Conservation (phyloP, 2,888 invertebrate genomes). For the Crepidodera aurea region DNA sequence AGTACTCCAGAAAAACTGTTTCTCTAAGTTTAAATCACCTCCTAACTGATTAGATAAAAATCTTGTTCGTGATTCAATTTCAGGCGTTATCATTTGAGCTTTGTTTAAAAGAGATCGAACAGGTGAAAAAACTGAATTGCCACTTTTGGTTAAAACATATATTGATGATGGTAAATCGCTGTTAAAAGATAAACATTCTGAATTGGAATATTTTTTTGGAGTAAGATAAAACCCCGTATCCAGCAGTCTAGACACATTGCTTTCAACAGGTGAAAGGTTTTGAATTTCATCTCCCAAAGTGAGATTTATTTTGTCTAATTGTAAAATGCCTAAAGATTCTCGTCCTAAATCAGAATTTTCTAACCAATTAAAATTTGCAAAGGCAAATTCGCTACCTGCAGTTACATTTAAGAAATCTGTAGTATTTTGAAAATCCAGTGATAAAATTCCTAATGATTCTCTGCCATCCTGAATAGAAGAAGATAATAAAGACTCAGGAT, state of each 20-base stretch:
- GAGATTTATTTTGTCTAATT: slow-evolving; percentile 31
- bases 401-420: slow-evolving; percentile 27
- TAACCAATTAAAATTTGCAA: not conserved
- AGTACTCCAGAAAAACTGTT: slow-evolving; percentile 28
- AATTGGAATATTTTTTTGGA: slow-evolving; percentile 32
- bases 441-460: slow-evolving; percentile 35
- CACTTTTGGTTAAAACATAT: slow-evolving; percentile 33
- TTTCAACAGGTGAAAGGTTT: slow-evolving; percentile 30
- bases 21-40: not conserved
- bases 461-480: slow-evolving; percentile 19
- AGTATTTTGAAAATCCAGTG: slow-evolving; percentile 30
- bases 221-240: slow-evolving; percentile 38
- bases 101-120: slow-evolving; percentile 21
- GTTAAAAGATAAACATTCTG: slow-evolving; percentile 36
- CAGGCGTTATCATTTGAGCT: slow-evolving; percentile 19
- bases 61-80: slow-evolving; percentile 1
- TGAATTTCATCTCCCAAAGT: slow-evolving; percentile 28
- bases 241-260: slow-evolving; percentile 8
- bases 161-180: slow-evolving; percentile 43
- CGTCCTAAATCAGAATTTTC: slow-evolving; percentile 30
- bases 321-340: slow-evolving; percentile 41
- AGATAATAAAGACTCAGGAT: too few species aligned
- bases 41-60: not conserved
- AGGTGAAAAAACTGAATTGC: slow-evolving; percentile 8
- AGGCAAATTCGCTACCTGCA: too few species aligned